These are phyloP conservation scores for Saccopteryx leptura DNA, from an alignment of 2,113 vertebrate genomes.

Conservation along the genomic window DNA sequence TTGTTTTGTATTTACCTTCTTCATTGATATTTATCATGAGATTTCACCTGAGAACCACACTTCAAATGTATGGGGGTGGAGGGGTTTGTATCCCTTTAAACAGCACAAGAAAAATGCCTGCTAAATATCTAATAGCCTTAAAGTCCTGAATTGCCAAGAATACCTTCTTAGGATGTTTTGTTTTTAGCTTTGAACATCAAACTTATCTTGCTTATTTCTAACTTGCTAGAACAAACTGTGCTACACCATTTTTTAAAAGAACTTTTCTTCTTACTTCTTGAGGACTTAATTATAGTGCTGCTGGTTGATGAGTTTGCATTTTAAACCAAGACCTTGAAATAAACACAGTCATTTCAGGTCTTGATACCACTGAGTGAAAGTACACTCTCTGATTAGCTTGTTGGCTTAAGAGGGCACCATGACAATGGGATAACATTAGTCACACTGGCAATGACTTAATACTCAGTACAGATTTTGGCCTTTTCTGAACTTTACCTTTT, in stretches of 20 bases:
- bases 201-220: conserved; percentile 49
- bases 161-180: conserved; percentile 6
- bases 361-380: conserved; percentile 51
- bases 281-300: conserved; percentile 73
- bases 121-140: not conserved
- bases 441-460: not conserved
- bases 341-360: conserved; percentile 73
- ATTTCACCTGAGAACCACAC: not conserved
- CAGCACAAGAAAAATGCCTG: not conserved
- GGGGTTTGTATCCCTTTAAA: conserved; percentile 7
- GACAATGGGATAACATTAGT: conserved; percentile 35
- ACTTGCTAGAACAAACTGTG: conserved; percentile 57
- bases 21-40: conserved; percentile 22
- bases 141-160: not conserved
- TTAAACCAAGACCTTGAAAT: conserved; percentile 78
- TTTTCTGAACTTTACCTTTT: conserved; percentile 34
- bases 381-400: conserved; percentile 54
- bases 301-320: conserved; percentile 68
- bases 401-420: not conserved
- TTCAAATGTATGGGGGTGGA: not conserved
- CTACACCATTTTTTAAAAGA: conserved; percentile 62
- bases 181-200: conserved; percentile 48
- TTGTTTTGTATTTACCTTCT: not conserved
- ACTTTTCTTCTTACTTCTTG: conserved; percentile 56
- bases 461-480: not conserved